Evolutionary conservation across 2,113 vertebrate species (phyloP), one percentile per base, ranked within the genome.

Genomic region (Cariama cristata): DNA sequence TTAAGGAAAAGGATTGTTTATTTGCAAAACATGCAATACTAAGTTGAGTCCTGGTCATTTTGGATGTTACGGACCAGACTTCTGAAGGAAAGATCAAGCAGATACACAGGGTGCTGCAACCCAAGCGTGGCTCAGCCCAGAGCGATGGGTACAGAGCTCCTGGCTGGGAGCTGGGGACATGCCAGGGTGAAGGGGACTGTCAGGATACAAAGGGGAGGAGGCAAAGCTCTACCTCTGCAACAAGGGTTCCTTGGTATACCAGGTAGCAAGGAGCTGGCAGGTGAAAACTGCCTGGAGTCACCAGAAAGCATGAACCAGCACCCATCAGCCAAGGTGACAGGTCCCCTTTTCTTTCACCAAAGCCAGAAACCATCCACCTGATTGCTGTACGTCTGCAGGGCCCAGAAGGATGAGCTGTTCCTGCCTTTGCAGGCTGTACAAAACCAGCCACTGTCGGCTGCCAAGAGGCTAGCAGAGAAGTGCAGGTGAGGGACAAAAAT

Each of bases 401-500:
- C 40, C 64, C 8, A 8, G n/a, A 40, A 66, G 71, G 33, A 77
- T 20, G 40, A 76, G 64, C 58, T 44, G n/a, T 9, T 87, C 53
- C 72, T 73, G 77, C 71, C 59, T 87, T 44, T 35, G 33, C 35
- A n/a, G 62, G 79, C 58, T 75, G 56, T 55, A 73, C 68, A 19
- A n/a, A n/a, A 55, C 2, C 38, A 73, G 42, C 4, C 66, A 6
- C 38, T 55, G 49, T 32, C 76, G 53, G 59, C 82, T 77, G 85
- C 72, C 79, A 93, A 93, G 79, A 88, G 91, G 85, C 91, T 88
- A 88, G 38, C 91, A 58, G 64, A 59, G 58, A 59, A 93, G 14
- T 59, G 77, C 77, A 93, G 91, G 91, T 88, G 79, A 93, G 75
- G 85, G 79, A 76, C 85, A 77, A 38, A 47, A 82, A 93, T 77